phyloP scores from a whole-genome alignment of 2,888 invertebrate species.

The Conistra vaccinii region DNA sequence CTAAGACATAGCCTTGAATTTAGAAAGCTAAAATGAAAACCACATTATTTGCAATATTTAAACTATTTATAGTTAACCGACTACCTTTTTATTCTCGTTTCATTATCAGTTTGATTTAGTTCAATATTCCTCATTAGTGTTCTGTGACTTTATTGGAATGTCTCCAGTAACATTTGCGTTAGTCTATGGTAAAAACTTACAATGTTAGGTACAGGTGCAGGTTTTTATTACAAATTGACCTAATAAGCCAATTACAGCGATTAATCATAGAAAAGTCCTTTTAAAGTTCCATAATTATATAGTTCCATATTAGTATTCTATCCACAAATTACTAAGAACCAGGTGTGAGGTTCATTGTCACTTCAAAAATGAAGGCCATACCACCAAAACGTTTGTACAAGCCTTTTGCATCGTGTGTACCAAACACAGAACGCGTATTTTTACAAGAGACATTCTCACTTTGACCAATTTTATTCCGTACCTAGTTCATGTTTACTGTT shows the following conservation, averaged over 20 bases:
- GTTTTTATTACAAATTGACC: not conserved
- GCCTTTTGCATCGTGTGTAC: not conserved
- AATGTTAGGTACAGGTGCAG: not conserved
- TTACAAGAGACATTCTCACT: constrained; percentile 35
- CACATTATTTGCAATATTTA: not conserved
- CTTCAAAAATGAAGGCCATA: not conserved
- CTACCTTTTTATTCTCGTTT: not conserved
- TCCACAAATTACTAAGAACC: not conserved
- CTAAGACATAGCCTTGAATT: not conserved
- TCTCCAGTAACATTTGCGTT: no score
- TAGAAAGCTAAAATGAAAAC: not conserved
- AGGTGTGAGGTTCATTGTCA: not conserved
- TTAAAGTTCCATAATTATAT: not conserved
- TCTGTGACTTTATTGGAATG: not conserved
- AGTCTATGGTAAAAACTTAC: not conserved
- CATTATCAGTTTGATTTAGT: not conserved
- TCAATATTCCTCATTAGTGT: not conserved
- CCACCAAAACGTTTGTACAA: constrained; percentile 9
- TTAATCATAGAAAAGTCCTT: not conserved
- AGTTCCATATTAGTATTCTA: not conserved
- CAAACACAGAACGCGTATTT: constrained; percentile 5
- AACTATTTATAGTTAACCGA: no score
- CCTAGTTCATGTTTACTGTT: constrained; percentile 3
- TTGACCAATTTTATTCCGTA: constrained; percentile 21
- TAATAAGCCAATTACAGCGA: no score